phyloP scores from a whole-genome alignment of 92 coral and sea anemone species.

The Plumapathes pennacea region DNA sequence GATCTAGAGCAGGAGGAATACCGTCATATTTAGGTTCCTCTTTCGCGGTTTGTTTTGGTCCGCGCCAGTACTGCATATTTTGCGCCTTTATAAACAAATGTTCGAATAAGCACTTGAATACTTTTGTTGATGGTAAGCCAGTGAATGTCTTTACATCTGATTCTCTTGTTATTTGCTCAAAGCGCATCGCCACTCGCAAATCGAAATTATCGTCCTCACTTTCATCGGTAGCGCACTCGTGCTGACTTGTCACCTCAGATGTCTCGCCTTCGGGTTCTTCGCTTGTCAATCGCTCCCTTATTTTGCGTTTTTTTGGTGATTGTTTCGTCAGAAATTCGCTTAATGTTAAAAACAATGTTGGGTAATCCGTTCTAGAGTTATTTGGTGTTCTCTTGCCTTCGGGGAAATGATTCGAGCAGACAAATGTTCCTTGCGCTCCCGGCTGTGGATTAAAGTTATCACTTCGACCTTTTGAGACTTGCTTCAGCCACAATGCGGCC shows the following conservation, averaged over 20 bases:
- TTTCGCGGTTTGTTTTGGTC: slow-evolving; percentile 40
- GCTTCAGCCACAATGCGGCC: slow-evolving; percentile 44
- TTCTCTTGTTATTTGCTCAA: slow-evolving; percentile 35
- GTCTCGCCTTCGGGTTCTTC: too few species aligned
- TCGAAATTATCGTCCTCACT: slow-evolving; percentile 4
- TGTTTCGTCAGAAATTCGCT: neutral
- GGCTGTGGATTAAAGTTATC: slow-evolving; percentile 41
- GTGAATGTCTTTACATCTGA: slow-evolving; percentile 41
- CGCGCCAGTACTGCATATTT: slow-evolving; percentile 61
- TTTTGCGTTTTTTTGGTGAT: slow-evolving; percentile 16
- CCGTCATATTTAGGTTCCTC: slow-evolving; percentile 14
- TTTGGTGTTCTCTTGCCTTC: slow-evolving; percentile 12
- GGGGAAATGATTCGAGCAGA: slow-evolving; percentile 41
- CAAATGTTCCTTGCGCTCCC: slow-evolving; percentile 39
- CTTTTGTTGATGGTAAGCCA: slow-evolving; percentile 42
- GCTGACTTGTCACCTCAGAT: neutral
- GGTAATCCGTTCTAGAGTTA: slow-evolving; percentile 43
- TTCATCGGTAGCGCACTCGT: slow-evolving; percentile 4
- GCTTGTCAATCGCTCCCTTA: too few species aligned
- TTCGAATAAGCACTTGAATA: slow-evolving; percentile 40
- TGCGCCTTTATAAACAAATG: slow-evolving; percentile 27
- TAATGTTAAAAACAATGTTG: slow-evolving; percentile 16
- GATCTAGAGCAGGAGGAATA: slow-evolving; percentile 18
- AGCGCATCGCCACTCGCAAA: slow-evolving; percentile 19
- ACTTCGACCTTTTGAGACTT: slow-evolving; percentile 42